Percentiles rank a stretch among this genome's conserved stretches.
Conservation (phyloP, 2,797 vertebrate genomes). For the Myiotriccus ornatus region DNA sequence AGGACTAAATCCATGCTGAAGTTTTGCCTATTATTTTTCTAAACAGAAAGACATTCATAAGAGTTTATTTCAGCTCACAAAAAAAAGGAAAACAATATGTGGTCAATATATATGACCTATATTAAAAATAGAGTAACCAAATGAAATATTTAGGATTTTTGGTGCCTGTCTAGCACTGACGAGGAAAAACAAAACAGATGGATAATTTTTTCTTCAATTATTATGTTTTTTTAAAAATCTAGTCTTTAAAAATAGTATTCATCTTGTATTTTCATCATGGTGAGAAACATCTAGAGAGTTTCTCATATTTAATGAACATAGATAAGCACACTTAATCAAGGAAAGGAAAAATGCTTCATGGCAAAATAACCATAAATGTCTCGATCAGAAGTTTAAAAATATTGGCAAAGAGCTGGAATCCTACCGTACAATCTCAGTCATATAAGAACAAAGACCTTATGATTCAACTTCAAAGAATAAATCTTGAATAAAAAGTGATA, state of each 20-base stretch:
- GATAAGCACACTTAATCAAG: background rate
- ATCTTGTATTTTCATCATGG: background rate
- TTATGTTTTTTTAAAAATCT: background rate
- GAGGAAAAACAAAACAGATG: background rate
- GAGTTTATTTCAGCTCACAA: background rate
- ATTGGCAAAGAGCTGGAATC: background rate
- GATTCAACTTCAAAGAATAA: conserved; percentile 6
- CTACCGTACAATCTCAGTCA: background rate
- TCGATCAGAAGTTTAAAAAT: background rate
- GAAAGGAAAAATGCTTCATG: background rate
- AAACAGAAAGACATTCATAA: background rate
- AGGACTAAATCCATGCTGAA: background rate
- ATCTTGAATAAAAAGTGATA: conserved; percentile 41
- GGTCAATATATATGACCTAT: background rate
- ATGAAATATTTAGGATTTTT: background rate
- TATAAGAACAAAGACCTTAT: conserved; percentile 8
- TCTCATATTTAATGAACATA: background rate
- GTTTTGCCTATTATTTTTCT: background rate
- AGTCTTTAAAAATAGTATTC: background rate
- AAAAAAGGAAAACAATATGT: background rate
- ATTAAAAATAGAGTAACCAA: background rate
- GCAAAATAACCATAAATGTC: background rate
- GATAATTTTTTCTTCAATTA: background rate
- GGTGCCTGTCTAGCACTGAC: background rate
- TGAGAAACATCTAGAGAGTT: background rate